Conservation (phyloP, 1,140 invertebrate genomes). For the Olivierus martensii region DNA sequence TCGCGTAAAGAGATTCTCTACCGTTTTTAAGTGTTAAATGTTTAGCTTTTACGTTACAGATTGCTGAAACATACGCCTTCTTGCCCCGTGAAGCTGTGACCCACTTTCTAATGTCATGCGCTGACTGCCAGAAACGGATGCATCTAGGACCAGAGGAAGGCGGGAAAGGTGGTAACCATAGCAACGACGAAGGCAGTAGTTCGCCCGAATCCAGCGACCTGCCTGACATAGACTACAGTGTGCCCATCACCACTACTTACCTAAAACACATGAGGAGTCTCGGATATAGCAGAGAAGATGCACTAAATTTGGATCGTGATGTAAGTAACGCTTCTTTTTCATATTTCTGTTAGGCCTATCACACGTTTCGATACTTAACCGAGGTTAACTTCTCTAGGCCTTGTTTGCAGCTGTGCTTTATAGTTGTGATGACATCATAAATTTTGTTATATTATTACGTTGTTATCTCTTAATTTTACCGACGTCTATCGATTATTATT, state of each 20-base stretch:
- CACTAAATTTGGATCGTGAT: constrained; percentile 13
- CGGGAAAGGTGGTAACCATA: neutral
- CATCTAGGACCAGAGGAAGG: constrained; percentile 35
- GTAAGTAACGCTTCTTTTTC: neutral
- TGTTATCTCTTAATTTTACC: no score
- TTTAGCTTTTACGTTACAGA: constrained; percentile 42
- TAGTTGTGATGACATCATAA: neutral
- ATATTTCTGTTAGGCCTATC: no score
- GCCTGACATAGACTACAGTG: constrained; percentile 52
- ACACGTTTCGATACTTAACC: neutral
- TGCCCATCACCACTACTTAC: constrained; percentile 73
- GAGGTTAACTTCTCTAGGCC: no score
- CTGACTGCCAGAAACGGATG: constrained; percentile 80
- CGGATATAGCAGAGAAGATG: constrained; percentile 18
- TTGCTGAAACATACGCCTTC: constrained; percentile 89
- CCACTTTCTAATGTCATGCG: constrained; percentile 78
- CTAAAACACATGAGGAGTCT: constrained; percentile 45
- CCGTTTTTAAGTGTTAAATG: no score
- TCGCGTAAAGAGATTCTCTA: no score
- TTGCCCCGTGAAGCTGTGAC: constrained; percentile 89
- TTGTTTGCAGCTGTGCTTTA: neutral
- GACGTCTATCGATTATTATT: no score
- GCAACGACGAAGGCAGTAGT: neutral
- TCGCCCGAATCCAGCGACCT: constrained; percentile 11
- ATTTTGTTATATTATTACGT: neutral